Evolutionary conservation across 2,797 vertebrate species (phyloP), one percentile per base, ranked within the genome.

Genomic region (Sardinella longiceps): DNA sequence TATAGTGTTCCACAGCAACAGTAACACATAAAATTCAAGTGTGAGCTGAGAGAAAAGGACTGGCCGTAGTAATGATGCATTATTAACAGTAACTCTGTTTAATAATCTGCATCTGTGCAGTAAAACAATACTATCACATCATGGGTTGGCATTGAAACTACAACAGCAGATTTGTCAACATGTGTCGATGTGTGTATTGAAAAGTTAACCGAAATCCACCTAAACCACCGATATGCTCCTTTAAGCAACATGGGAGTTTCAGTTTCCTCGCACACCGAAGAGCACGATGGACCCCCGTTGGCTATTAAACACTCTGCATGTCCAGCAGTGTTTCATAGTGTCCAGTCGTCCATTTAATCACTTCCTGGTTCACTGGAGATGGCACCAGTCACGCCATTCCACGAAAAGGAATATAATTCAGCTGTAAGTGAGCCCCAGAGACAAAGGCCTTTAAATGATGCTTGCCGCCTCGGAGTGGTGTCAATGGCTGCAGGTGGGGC

Each of bases 291-390:
- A 58, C 56, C n/a, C 7, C 53, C 18, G 5, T 9, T n/a, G n/a
- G n/a, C 56, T 58, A 25, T 58, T 58, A 58, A 58, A 58, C n/a
- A 5, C 53, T 9, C 56, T 20, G n/a, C 23, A 25, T 58, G 56
- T 58, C 56, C 23, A 9, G 51, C 43, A 81, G 25, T 10, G 43
- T 53, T 50, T 82, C 51, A 45, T 11, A 83, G 30, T 45, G 60
- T 43, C 60, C 48, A 80, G 20, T 58, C 56, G 23, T n/a, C 23
- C 58, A 51, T 46, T 70, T 74, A 70, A 51, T 82, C 84, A 56
- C 80, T 25, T 23, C 3, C 37, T 53, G 60, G 48, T 43, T 48
- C 12, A 37, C 23, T 10, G 15, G 25, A 15, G 58, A 30, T 20
- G 56, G 56, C 56, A n/a, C 23, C 23, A 20, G 56, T 4, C 51